These are phyloP conservation scores for Elysia crispata DNA, from an alignment of 2,888 invertebrate species.

Conservation along the genomic window DNA sequence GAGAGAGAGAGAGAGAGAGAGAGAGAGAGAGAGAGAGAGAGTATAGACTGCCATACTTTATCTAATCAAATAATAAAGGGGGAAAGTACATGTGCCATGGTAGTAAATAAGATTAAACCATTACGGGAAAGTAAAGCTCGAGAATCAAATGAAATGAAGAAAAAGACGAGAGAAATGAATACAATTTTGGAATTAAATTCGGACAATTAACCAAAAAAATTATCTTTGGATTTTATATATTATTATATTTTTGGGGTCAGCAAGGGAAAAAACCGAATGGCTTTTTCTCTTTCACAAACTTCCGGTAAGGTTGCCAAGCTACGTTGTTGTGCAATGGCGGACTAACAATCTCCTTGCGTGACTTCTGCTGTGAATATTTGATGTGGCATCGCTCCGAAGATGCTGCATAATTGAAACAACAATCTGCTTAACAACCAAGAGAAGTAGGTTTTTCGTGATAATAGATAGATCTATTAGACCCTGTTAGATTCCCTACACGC, in stretches of 20 bases:
- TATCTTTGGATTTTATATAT: too few relatives aligned
- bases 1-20: constrained; percentile 21
- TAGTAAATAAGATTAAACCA: too few relatives aligned
- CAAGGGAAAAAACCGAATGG: too few relatives aligned
- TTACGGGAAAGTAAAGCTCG: too few relatives aligned
- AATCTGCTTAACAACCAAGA: too few relatives aligned
- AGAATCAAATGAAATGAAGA: constrained; percentile 46
- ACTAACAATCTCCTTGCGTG: not conserved
- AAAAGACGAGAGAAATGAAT: constrained; percentile 39
- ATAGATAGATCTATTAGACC: too few relatives aligned
- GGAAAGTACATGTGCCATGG: too few relatives aligned
- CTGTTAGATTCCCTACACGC: not conserved
- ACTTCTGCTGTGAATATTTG: constrained; percentile 2
- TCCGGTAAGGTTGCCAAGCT: constrained; percentile 46
- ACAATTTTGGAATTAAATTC: not conserved
- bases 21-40: constrained; percentile 32
- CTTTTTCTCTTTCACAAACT: not conserved
- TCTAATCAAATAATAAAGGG: too few relatives aligned
- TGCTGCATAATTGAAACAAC: constrained; percentile 5
- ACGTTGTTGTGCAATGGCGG: constrained; percentile 44
- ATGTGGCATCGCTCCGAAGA: not conserved
- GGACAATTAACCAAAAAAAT: too few relatives aligned
- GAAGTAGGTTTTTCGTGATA: too few relatives aligned
- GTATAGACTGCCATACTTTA: too few relatives aligned
- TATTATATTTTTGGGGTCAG: too few relatives aligned